These are phyloP conservation scores for Dryomyza anilis DNA, from an alignment of 2,888 invertebrate genomes.

Conservation along the genomic window DNA sequence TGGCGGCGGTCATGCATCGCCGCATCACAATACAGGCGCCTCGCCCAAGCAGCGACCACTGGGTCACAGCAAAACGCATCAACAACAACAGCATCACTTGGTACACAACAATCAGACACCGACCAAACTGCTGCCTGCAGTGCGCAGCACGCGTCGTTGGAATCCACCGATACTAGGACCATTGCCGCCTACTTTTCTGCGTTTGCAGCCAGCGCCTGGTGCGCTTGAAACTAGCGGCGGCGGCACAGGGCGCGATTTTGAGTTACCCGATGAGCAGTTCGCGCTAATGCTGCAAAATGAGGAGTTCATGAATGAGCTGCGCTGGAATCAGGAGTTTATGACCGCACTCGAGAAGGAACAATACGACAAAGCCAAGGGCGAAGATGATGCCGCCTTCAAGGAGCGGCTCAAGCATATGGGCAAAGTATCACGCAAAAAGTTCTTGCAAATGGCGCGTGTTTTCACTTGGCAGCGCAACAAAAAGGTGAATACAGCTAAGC, in stretches of 20 bases:
- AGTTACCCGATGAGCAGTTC: conserved; percentile 84
- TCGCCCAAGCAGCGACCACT: conserved; percentile 58
- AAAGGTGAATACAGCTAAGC: conserved; percentile 61
- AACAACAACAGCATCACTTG: conserved; percentile 36
- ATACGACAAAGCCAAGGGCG: conserved; percentile 64
- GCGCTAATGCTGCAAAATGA: conserved; percentile 88
- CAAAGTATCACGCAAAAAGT: conserved; percentile 81
- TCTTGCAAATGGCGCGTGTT: conserved; percentile 77
- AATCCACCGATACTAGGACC: conserved; percentile 79
- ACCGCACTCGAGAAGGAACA: conserved; percentile 80
- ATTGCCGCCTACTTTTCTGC: conserved; percentile 78
- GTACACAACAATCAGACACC: conserved; percentile 43
- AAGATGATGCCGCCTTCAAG: conserved; percentile 72
- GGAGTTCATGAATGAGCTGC: conserved; percentile 85
- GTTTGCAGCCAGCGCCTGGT: conserved; percentile 53
- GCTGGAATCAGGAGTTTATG: conserved; percentile 87
- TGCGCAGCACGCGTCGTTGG: conserved; percentile 66
- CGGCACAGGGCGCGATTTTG: conserved; percentile 65
- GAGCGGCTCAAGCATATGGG: conserved; percentile 83
- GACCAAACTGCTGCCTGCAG: conserved; percentile 23
- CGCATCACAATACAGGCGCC: conserved; percentile 56
- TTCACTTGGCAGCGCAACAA: conserved; percentile 73
- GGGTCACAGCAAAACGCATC: conserved; percentile 28
- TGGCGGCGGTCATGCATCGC: conserved; percentile 39
- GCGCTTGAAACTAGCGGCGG: conserved; percentile 40